Conservation (phyloP, 1,140 invertebrate species). For the Zaprionus capensis region DNA sequence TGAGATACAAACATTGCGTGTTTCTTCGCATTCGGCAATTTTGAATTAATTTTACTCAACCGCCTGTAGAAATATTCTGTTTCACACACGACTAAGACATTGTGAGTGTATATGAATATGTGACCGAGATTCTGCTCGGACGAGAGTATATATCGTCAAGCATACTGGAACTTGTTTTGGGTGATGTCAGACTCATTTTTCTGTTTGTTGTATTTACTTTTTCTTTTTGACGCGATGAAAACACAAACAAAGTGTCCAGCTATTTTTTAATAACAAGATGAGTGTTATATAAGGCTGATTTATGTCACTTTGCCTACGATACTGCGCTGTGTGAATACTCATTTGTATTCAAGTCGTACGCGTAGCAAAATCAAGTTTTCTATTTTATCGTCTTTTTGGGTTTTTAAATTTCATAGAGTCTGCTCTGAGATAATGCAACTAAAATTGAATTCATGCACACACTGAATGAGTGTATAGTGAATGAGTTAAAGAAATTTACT, state of each 20-base stretch:
- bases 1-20: slow-evolving; percentile 33
- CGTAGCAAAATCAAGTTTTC: neutral
- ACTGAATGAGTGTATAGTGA: no score
- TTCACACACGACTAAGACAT: slow-evolving; percentile 13
- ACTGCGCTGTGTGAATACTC: neutral
- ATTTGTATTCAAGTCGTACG: slow-evolving; percentile 28
- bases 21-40: slow-evolving; percentile 31
- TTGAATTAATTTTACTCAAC: slow-evolving; percentile 35
- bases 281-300: slow-evolving; percentile 45
- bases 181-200: slow-evolving; percentile 64
- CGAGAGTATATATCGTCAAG: slow-evolving; percentile 31
- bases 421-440: neutral
- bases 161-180: slow-evolving; percentile 58
- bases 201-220: slow-evolving; percentile 45
- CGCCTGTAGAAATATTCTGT: slow-evolving; percentile 54
- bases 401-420: neutral
- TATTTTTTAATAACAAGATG: neutral
- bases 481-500: no score
- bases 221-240: slow-evolving; percentile 18
- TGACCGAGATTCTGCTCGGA: slow-evolving; percentile 1
- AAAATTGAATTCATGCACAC: neutral
- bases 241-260: neutral
- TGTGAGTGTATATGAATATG: slow-evolving; percentile 6
- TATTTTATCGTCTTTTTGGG: neutral
- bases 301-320: slow-evolving; percentile 21